A percentile compares a stretch with the other conserved stretches of the same genome.
Evolutionary conservation across 2,113 vertebrate genomes (phyloP).

Genomic region (Anas platyrhynchos): DNA sequence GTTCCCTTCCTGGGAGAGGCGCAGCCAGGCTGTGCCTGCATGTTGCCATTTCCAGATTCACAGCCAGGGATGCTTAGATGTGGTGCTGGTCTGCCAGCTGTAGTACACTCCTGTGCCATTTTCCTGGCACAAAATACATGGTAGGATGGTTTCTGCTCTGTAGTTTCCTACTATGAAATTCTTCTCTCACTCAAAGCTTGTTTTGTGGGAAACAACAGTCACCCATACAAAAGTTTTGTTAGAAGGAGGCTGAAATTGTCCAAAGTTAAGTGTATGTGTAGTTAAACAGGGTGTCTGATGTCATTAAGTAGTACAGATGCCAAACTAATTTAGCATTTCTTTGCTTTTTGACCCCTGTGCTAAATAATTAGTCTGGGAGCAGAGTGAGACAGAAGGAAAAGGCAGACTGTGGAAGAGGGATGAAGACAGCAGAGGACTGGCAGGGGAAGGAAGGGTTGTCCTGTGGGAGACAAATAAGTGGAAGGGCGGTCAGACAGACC

Average conservation of each 20-base stretch:
- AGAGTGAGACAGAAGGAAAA: not conserved
- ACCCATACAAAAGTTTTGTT: not conserved
- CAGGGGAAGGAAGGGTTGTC: not conserved
- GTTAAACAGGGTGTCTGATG: not conserved
- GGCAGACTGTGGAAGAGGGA: not conserved
- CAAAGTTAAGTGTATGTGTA: not conserved
- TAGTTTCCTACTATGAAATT: not conserved
- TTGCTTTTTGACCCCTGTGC: slow-evolving; percentile 3
- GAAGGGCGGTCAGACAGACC: fast-evolving
- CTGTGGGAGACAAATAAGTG: not conserved
- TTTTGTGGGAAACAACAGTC: not conserved
- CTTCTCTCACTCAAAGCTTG: too few species aligned
- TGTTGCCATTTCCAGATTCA: not conserved
- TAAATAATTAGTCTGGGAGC: not conserved
- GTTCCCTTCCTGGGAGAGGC: fast-evolving
- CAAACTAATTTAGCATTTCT: not conserved
- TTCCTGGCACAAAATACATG: not conserved
- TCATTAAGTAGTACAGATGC: not conserved
- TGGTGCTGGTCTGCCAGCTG: not conserved
- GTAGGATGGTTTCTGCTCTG: not conserved
- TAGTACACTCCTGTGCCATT: slow-evolving; percentile 6
- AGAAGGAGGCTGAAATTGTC: not conserved
- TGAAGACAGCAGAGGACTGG: not conserved
- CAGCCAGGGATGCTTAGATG: fast-evolving
- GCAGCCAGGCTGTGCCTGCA: fast-evolving